These are phyloP conservation scores for Athene cunicularia DNA, from an alignment of 2,113 vertebrate species.

Conservation along the genomic window DNA sequence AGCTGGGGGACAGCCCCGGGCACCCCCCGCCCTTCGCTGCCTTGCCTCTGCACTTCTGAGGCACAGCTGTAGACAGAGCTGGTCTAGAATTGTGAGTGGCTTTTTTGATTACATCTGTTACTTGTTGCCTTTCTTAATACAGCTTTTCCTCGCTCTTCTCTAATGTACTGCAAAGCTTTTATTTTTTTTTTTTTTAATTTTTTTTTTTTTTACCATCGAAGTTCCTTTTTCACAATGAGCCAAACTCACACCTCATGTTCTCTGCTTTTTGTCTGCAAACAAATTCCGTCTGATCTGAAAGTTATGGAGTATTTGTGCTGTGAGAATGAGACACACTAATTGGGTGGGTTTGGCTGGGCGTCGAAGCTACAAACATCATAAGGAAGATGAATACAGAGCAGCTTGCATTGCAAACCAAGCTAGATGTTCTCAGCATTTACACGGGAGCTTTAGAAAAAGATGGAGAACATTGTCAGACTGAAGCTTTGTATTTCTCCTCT, in stretches of 20 bases:
- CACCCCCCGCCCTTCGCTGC: not conserved
- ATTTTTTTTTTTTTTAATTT: not conserved
- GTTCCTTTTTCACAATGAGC: not conserved
- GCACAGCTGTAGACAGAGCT: not conserved
- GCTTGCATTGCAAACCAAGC: not conserved
- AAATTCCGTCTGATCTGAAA: not conserved
- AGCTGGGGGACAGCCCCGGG: rapidly evolving
- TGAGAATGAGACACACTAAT: not conserved
- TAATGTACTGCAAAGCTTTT: not conserved
- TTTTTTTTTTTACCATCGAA: not conserved
- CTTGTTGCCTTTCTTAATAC: not conserved
- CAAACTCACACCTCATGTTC: not conserved
- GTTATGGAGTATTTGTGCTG: not conserved
- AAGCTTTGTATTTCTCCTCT: not conserved
- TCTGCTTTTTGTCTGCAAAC: not conserved
- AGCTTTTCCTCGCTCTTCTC: not conserved
- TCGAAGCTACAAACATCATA: not conserved
- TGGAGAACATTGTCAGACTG: not conserved
- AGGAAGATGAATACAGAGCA: not conserved
- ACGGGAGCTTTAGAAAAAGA: not conserved
- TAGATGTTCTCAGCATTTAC: not conserved
- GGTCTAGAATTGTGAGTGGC: not conserved
- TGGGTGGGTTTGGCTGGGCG: not conserved
- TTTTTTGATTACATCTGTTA: not conserved
- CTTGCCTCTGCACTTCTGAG: not conserved